Evolutionary conservation across 2,113 vertebrate species (phyloP), one percentile per base, ranked within the genome.

Genomic region (Sorex fumeus): DNA sequence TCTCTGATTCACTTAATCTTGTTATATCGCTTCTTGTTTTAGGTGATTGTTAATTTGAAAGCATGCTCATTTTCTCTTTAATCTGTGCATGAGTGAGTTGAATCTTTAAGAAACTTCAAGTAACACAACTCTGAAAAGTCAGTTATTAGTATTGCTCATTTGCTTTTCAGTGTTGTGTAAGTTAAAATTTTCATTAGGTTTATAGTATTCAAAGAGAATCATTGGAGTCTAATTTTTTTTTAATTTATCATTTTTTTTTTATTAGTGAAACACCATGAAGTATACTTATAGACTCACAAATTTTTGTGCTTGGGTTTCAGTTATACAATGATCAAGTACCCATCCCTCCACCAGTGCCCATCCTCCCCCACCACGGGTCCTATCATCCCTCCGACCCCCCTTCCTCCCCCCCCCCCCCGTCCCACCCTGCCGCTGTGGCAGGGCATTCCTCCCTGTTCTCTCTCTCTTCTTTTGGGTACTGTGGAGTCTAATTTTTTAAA

Each of bases 121-220:
- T 69, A 43, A 25, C 88, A 16, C 75, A 57, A 87, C n/a, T 91
- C 85, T n/a, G 57, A 60, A 23, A 60, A 19, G 57, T 60, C 57
- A 60, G 19, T 53, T 82, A 23, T 30, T 57, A 82, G 92, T 30
- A 70, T 77, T 81, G 1, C 12, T n/a, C 69, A 3, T 70, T 77
- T 95, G 32, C 21, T 36, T 95, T 91, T 70, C 34, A 32, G 32
- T 67, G 84, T 91, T 32, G 75, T 19, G n/a, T 82, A 88, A 89
- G 12, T n/a, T 71, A 85, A 91, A 69, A 70, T 71, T 89, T 75
- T 95, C 66, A 84, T 87, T 90, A 92, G 10, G 43, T 30, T 32
- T 40, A 13, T 21, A 21, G 30, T 30, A 28, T 36, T 94, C 79
- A 69, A 18, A 67, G 30, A 82, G 34, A 69, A 79, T 18, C 93